Conservation (phyloP, 2,113 vertebrate species). For the Xiphorhynchus elegans region DNA sequence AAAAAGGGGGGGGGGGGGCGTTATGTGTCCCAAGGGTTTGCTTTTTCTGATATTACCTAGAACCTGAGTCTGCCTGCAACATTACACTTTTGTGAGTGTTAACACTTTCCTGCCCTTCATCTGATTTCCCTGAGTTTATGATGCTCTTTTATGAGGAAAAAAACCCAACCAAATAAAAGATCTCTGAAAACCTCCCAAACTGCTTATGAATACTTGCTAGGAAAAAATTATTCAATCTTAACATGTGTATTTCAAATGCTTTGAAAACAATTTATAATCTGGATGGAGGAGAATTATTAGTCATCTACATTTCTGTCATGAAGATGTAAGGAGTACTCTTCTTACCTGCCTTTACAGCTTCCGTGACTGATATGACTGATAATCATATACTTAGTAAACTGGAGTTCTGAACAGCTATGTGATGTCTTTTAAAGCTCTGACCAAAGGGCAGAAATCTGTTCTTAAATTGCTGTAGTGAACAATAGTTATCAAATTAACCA, state of each 20-base stretch:
- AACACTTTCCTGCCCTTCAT: background rate
- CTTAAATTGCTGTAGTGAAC: background rate
- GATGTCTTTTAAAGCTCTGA: background rate
- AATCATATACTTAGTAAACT: background rate
- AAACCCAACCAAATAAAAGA: no score
- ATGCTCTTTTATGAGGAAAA: background rate
- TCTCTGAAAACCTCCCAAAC: background rate
- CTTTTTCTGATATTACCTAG: background rate
- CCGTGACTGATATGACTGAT: rapidly evolving
- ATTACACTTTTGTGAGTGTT: background rate
- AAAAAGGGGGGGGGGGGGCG: background rate
- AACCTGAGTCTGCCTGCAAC: background rate
- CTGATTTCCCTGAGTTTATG: background rate
- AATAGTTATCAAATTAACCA: background rate
- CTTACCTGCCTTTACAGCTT: background rate
- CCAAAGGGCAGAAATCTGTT: background rate
- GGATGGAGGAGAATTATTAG: background rate
- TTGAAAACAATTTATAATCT: background rate
- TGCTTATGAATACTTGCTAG: rapidly evolving
- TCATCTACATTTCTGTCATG: background rate
- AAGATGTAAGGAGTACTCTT: background rate
- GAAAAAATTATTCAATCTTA: background rate
- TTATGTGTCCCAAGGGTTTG: background rate
- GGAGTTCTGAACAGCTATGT: background rate
- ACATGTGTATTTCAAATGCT: background rate